These are phyloP conservation scores for Tridacna gigas DNA, from an alignment of 2,888 invertebrate species.

Conservation along the genomic window DNA sequence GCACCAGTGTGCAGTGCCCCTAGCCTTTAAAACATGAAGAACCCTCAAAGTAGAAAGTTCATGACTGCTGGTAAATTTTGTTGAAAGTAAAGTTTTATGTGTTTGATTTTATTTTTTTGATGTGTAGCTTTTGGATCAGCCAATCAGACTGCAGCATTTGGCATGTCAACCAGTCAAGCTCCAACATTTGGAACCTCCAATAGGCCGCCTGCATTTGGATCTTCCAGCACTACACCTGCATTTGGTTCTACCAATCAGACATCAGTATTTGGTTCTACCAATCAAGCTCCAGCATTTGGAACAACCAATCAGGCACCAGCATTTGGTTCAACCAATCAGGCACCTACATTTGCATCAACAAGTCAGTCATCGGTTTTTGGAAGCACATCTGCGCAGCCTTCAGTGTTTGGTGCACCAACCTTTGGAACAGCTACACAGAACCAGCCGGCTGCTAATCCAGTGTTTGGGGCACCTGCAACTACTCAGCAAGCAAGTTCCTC, in stretches of 20 bases:
- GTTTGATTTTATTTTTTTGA: no score
- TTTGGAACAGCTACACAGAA: neutral
- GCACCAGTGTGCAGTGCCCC: no score
- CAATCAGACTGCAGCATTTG: constrained; percentile 47
- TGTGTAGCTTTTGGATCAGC: constrained; percentile 7
- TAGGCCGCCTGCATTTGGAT: constrained; percentile 56
- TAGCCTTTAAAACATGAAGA: no score
- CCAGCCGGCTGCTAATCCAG: constrained; percentile 8
- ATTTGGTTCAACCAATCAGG: constrained; percentile 49
- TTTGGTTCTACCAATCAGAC: constrained; percentile 44
- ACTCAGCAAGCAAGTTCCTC: constrained; percentile 28
- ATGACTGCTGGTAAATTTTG: no score
- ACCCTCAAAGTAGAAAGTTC: no score
- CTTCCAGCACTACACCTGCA: constrained; percentile 30
- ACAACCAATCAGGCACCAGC: constrained; percentile 27
- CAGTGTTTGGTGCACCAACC: constrained; percentile 19
- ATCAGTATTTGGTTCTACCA: constrained; percentile 50
- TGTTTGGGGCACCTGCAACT: constrained; percentile 25
- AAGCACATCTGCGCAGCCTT: neutral
- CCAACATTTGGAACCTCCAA: constrained; percentile 59
- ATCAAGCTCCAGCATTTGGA: constrained; percentile 47
- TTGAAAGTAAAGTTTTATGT: no score
- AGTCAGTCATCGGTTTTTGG: constrained; percentile 27
- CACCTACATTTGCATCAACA: constrained; percentile 38
- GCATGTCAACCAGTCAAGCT: constrained; percentile 38